A percentile compares a stretch with the other conserved stretches of the same genome.
These are phyloP conservation scores for Procambarus virginalis DNA, from an alignment of 1,140 invertebrate genomes.

Conservation along the genomic window DNA sequence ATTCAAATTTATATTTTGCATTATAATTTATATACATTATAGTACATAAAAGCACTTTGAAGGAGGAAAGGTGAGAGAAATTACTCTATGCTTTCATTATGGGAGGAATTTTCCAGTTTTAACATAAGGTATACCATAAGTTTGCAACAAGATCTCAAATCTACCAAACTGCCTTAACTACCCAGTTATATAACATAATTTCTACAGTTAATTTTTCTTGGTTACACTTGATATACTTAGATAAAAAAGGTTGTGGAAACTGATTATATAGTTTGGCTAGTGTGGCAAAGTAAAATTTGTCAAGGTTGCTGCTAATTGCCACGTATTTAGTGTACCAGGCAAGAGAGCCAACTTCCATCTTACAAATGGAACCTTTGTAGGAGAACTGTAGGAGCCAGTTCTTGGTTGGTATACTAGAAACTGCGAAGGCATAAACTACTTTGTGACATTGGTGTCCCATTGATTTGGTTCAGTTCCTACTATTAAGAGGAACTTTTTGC, in stretches of 20 bases:
- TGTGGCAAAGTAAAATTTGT: neutral
- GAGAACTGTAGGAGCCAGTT: neutral
- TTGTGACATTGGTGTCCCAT: neutral
- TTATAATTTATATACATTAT: slow-evolving; percentile 52
- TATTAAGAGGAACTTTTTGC: slow-evolving; percentile 24
- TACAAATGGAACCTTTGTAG: neutral
- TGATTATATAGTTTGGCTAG: slow-evolving; percentile 9
- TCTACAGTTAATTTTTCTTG: slow-evolving; percentile 14
- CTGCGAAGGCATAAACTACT: neutral
- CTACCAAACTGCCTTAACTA: slow-evolving; percentile 30
- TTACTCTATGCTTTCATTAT: slow-evolving; percentile 11
- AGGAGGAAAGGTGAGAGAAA: slow-evolving; percentile 13
- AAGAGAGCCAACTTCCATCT: neutral
- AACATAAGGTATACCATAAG: slow-evolving; percentile 10
- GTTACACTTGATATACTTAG: neutral
- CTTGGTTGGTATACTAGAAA: neutral
- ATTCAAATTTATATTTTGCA: slow-evolving; percentile 50
- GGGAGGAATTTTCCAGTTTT: slow-evolving; percentile 6
- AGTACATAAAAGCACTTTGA: slow-evolving; percentile 24
- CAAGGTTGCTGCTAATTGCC: neutral
- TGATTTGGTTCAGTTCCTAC: slow-evolving; percentile 12
- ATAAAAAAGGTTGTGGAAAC: slow-evolving; percentile 4
- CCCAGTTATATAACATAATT: slow-evolving; percentile 8
- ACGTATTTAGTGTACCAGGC: neutral
- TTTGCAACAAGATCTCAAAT: slow-evolving; percentile 15